These are phyloP conservation scores for Catostomus latipinnis DNA, from an alignment of 2,797 vertebrate genomes.

Conservation along the genomic window DNA sequence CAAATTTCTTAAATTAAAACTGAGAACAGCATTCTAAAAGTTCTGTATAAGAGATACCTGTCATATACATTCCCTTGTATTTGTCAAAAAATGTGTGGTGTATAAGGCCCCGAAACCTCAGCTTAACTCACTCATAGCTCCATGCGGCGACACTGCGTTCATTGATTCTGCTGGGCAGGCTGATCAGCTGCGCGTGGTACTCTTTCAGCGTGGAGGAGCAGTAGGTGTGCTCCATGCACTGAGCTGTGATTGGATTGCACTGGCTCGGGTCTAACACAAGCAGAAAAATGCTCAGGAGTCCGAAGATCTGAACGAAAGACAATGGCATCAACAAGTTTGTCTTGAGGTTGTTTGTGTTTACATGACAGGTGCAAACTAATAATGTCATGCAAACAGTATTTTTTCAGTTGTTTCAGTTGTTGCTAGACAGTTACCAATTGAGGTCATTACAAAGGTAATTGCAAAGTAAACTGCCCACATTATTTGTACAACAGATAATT, in stretches of 20 bases:
- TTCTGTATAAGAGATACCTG: background rate
- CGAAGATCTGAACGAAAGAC: slow-evolving; percentile 60
- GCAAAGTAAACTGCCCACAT: background rate
- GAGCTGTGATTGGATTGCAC: slow-evolving; percentile 64
- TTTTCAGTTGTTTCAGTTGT: background rate
- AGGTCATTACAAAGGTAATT: background rate
- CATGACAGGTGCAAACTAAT: background rate
- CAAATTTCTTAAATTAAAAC: no score
- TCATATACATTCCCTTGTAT: background rate
- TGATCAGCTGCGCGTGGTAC: slow-evolving; percentile 72
- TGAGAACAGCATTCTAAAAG: background rate
- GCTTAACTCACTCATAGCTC: slow-evolving; percentile 77
- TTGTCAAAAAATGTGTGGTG: background rate
- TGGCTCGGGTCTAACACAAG: slow-evolving; percentile 65
- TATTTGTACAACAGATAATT: background rate
- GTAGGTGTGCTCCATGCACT: slow-evolving; percentile 75
- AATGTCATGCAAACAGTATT: background rate
- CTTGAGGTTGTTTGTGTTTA: background rate
- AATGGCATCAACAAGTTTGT: background rate
- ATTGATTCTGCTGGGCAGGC: slow-evolving; percentile 74
- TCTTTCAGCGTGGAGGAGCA: slow-evolving; percentile 73
- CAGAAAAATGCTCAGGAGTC: slow-evolving; percentile 66
- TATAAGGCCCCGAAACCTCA: background rate
- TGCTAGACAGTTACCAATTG: background rate
- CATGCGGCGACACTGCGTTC: slow-evolving; percentile 80